phyloP scores from a whole-genome alignment of 2,113 vertebrate genomes.

The Smithornis capensis region DNA sequence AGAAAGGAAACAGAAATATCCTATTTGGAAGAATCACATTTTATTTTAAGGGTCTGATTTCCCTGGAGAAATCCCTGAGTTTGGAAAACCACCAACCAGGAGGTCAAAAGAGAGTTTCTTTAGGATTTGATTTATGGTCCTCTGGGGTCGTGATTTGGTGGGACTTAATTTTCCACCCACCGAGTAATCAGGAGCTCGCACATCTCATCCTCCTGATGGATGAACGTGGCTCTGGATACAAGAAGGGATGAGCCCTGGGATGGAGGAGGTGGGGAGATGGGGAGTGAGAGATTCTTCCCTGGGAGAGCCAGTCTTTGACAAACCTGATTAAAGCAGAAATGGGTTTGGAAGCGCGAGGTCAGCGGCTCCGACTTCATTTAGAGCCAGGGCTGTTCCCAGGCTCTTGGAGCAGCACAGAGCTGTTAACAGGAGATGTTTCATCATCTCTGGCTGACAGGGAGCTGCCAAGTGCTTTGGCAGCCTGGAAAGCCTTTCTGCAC shows the following conservation, averaged over 20 bases:
- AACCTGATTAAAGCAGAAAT: background rate
- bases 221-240: background rate
- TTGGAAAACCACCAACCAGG: background rate
- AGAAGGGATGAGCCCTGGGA: background rate
- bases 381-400: background rate
- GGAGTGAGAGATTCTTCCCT: background rate
- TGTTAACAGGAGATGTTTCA: background rate
- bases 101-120: background rate
- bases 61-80: background rate
- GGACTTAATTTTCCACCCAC: background rate
- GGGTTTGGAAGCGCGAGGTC: background rate
- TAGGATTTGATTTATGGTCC: background rate
- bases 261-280: background rate
- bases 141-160: background rate
- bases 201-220: background rate
- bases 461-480: background rate
- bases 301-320: background rate
- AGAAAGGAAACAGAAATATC: background rate
- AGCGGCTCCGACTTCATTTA: background rate
- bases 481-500: background rate
- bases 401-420: background rate
- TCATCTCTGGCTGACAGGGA: background rate
- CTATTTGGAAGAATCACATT: background rate
- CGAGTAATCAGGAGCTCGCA: background rate
- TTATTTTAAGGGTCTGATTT: background rate